Evolutionary conservation across 2,888 invertebrate genomes (phyloP), one percentile per base, ranked within the genome.

Genomic region (Cheilosia vulpina): DNA sequence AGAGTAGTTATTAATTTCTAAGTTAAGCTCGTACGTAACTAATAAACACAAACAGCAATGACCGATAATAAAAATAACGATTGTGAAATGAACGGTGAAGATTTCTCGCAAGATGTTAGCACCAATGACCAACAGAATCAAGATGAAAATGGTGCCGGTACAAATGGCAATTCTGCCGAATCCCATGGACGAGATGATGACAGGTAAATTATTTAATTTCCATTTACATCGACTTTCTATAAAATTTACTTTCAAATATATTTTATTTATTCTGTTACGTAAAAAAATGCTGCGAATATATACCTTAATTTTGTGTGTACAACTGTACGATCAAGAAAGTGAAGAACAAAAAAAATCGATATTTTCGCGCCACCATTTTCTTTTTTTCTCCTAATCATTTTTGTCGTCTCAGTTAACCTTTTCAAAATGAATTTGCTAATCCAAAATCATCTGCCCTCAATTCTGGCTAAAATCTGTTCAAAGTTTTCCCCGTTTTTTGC

Each of bases 31-130:
- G 60, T 85, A 62, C 50, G 66, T 60, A 76, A 73, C n/a, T n/a
- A n/a, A 45, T 60, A 72, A 72, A 21, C 7, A 38, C 19, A 58
- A 38, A 38, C 77, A 55, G 88, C 65, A 89, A 94, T 94, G 94
- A 93, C 94, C 87, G 94, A 93, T 87, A 88, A 91, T 60, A 93
- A 93, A 90, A 93, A 94, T 93, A 90, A 90, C 82, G 95, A 94
- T 91, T 94, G 93, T 93, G 93, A 94, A 90, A 95, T 96, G 95
- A 96, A 96, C 93, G 95, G 96, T 92, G 96, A 96, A 93, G 96
- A 96, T 93, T 96, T 96, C 93, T 95, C 96, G 89, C 95, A 95
- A 94, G 96, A 96, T 91, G 94, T 96, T 90, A 94, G 94, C 90
- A 93, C 93, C 81, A 91, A 90, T 88, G 91, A 91, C 87, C 89